Percentiles rank a stretch among this genome's conserved stretches.
Conservation (phyloP, 2,113 vertebrate species). For the Micronisus gabar region DNA sequence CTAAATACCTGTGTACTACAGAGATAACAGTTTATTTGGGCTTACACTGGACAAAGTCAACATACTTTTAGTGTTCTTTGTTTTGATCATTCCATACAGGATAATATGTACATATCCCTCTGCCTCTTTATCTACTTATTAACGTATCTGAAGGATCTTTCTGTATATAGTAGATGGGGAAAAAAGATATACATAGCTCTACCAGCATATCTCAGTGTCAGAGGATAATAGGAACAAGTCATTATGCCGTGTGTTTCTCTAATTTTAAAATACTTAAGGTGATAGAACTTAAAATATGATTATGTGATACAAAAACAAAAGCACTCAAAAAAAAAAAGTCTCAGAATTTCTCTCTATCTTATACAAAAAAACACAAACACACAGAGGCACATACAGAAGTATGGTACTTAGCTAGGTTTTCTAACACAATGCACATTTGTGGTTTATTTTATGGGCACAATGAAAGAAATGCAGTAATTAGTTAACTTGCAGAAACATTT, state of each 20-base stretch:
- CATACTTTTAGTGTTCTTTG: background rate
- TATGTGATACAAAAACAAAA: background rate
- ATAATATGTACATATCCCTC: background rate
- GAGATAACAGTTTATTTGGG: background rate
- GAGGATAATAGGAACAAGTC: background rate
- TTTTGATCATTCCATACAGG: background rate
- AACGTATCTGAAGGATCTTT: background rate
- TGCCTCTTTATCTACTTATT: background rate
- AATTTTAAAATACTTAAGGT: background rate
- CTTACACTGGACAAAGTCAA: background rate
- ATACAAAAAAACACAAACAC: background rate
- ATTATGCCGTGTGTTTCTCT: background rate
- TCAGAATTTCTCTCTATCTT: background rate
- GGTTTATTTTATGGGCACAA: background rate
- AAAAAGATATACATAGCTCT: background rate
- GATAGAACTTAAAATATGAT: background rate
- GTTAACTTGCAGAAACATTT: background rate
- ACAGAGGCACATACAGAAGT: background rate
- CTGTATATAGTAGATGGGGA: background rate
- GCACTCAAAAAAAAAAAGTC: rapidly evolving
- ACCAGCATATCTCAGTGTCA: background rate
- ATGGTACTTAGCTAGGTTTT: background rate
- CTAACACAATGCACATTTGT: background rate
- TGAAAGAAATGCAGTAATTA: background rate
- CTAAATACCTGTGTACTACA: background rate